Percentiles rank a stretch among this genome's conserved stretches.
phyloP scores from a whole-genome alignment of 23 tunicate species.

The Trididemnum nubilum region DNA sequence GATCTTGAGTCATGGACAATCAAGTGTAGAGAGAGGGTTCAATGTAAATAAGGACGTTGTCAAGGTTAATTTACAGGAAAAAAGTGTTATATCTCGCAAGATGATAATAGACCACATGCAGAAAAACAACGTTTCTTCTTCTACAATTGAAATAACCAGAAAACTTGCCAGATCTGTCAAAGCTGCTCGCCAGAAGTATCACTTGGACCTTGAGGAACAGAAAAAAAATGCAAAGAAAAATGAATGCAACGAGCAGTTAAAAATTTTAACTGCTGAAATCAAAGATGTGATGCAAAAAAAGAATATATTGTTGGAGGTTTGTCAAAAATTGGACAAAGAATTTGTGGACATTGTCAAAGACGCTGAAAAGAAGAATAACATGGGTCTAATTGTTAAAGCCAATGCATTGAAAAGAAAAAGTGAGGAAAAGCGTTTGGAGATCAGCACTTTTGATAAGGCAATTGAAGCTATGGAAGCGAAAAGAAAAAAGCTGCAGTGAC shows the following conservation, averaged over 20 bases:
- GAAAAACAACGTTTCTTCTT: background rate
- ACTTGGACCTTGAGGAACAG: constrained; percentile 2
- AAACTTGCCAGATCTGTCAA: background rate
- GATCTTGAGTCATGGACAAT: no score
- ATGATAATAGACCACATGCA: background rate
- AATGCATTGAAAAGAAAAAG: background rate
- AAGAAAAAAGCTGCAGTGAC: background rate
- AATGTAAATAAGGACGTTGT: background rate
- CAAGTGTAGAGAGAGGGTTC: constrained; percentile 2
- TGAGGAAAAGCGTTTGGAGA: constrained; percentile 1
- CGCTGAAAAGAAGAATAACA: background rate
- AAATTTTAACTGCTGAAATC: background rate
- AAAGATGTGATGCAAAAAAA: background rate
- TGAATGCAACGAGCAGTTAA: background rate
- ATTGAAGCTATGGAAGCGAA: background rate
- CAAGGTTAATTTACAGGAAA: background rate
- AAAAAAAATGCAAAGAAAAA: background rate
- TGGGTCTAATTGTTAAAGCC: constrained; percentile 1
- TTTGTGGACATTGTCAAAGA: background rate
- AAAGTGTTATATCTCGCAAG: background rate
- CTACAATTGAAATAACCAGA: background rate
- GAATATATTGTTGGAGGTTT: background rate
- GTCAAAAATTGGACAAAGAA: background rate
- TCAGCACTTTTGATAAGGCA: constrained; percentile 1
- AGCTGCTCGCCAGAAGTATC: background rate